Evolutionary conservation across 2,888 invertebrate genomes (phyloP).

Genomic region (Eristalis tenax): DNA sequence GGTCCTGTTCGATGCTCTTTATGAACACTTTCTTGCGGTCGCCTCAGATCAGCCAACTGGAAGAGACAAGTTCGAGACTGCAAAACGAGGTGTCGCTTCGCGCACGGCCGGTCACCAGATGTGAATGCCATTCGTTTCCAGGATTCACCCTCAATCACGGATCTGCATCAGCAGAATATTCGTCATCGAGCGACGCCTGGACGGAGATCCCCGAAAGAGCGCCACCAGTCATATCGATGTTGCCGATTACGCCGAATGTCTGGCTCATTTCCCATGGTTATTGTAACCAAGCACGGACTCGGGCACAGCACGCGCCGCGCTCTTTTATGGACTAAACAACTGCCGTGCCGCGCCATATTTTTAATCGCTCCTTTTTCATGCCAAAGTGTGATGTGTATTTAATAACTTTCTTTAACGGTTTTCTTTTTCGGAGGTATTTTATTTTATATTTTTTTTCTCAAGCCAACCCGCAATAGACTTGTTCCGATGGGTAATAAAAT

Average conservation of each 20-base stretch:
- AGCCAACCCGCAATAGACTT: slow-evolving; percentile 5
- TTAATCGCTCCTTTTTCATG: slow-evolving; percentile 2
- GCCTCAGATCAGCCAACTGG: background rate
- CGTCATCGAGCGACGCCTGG: background rate
- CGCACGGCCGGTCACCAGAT: background rate
- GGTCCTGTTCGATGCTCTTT: too few species aligned
- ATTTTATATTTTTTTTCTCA: background rate
- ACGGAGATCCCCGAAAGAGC: background rate
- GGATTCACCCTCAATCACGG: background rate
- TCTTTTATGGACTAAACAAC: background rate
- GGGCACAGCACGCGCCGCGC: background rate
- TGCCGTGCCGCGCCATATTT: slow-evolving; percentile 1
- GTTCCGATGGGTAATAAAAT: slow-evolving; percentile 15
- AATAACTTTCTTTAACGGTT: slow-evolving; percentile 29
- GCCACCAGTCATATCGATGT: background rate
- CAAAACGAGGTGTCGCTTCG: background rate
- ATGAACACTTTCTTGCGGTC: background rate
- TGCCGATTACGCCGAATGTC: background rate
- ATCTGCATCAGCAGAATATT: background rate
- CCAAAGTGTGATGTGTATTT: slow-evolving; percentile 14
- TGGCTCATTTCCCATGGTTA: background rate
- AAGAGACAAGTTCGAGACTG: background rate
- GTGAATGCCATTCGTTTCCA: background rate
- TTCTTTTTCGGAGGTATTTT: background rate
- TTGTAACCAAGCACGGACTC: slow-evolving; percentile 23